Percentiles rank a stretch among this genome's conserved stretches.
Evolutionary conservation across 2,797 vertebrate genomes (phyloP).

Genomic region (Acomys russatus): DNA sequence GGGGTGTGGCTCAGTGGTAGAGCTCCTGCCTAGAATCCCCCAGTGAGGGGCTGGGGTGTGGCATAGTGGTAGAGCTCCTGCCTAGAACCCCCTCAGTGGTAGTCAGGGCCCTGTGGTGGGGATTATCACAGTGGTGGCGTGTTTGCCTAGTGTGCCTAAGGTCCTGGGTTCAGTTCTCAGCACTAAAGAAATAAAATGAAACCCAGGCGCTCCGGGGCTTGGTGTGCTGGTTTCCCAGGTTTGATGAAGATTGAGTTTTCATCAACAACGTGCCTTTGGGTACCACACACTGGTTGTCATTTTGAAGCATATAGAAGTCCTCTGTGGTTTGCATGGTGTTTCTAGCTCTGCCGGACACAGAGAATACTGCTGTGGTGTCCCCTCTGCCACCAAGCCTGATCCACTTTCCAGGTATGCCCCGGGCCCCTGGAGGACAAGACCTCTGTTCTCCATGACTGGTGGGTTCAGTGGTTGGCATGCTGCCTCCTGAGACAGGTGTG

Average conservation of each 20-base stretch:
- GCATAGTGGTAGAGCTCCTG: too few species aligned
- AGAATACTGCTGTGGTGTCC: neutral
- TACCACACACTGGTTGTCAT: neutral
- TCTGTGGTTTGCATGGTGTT: neutral
- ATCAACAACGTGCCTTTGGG: neutral
- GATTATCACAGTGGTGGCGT: neutral
- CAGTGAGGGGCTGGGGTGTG: too few species aligned
- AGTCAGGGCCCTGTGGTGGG: neutral
- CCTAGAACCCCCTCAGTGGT: neutral
- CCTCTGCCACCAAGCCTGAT: too few species aligned
- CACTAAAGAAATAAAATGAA: neutral
- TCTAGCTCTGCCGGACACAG: neutral
- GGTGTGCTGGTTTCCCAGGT: neutral
- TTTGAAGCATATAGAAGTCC: neutral
- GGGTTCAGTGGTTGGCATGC: neutral
- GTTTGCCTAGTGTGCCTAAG: neutral
- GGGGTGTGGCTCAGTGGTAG: too few species aligned
- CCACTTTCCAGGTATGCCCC: neutral
- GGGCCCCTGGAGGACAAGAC: neutral
- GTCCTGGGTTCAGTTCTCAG: neutral
- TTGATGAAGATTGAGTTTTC: neutral
- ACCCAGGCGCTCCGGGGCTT: neutral
- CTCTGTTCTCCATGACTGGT: fast-evolving
- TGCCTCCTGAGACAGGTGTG: fast-evolving
- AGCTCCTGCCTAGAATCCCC: too few species aligned